phyloP scores from a whole-genome alignment of 2,797 vertebrate genomes.

The Mionectes olivaceus region DNA sequence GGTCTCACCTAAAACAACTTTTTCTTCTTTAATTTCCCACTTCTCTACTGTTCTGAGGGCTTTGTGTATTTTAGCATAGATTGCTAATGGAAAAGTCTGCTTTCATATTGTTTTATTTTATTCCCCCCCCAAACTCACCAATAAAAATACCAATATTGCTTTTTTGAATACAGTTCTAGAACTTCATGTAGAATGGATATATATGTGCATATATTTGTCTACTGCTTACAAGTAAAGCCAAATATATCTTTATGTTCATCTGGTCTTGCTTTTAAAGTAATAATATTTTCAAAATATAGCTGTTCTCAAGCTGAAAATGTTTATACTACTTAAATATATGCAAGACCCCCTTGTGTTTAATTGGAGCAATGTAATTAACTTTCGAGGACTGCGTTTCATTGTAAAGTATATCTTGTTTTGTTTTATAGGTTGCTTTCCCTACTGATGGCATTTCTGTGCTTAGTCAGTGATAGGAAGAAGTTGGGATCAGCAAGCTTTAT shows the following conservation, averaged over 20 bases:
- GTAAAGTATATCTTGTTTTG: neutral
- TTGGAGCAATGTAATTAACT: neutral
- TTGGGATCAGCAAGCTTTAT: neutral
- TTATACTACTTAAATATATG: neutral
- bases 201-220: neutral
- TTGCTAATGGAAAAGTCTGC: neutral
- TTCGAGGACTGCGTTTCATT: neutral
- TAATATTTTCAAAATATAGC: neutral
- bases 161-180: neutral
- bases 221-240: neutral
- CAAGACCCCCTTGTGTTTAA: neutral
- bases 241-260: neutral
- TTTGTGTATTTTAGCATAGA: neutral
- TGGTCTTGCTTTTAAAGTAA: neutral
- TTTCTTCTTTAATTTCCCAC: neutral
- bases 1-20: neutral
- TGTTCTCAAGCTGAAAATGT: neutral
- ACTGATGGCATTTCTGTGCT: neutral
- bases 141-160: neutral
- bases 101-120: neutral
- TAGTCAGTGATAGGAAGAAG: neutral
- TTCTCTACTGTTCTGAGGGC: neutral
- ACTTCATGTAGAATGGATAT: neutral
- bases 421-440: neutral
- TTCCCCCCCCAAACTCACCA: accelerated